Conservation (phyloP, 2,888 invertebrate species). For the Helleia helle region DNA sequence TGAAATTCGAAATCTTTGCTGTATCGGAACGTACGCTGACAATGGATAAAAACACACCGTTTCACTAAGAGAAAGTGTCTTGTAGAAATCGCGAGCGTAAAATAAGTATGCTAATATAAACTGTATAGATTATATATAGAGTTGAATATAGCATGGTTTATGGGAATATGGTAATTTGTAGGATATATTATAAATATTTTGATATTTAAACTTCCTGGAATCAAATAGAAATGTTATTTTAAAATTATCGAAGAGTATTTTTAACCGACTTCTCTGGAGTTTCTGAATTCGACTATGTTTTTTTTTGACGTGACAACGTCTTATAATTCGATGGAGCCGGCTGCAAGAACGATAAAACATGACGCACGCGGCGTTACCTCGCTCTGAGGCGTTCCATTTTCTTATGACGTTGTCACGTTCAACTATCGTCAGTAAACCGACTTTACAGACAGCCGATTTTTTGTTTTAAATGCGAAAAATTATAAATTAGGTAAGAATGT, state of each 20-base stretch:
- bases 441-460: too few species aligned
- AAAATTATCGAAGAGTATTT: background rate
- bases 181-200: constrained; percentile 2
- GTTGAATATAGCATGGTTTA: background rate
- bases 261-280: too few species aligned
- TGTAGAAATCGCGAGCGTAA: constrained; percentile 32
- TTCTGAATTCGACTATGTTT: too few species aligned
- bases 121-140: constrained; percentile 16
- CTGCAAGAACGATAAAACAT: too few species aligned
- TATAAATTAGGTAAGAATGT: too few species aligned
- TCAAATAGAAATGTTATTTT: constrained; percentile 1
- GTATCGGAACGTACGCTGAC: constrained; percentile 29
- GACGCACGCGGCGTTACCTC: too few species aligned
- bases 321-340: too few species aligned
- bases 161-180: constrained; percentile 1
- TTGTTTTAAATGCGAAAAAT: too few species aligned
- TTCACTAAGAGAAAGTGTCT: constrained; percentile 69
- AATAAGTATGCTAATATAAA: constrained; percentile 19
- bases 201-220: constrained; percentile 1
- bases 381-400: too few species aligned
- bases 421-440: too few species aligned
- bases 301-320: too few species aligned
- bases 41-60: constrained; percentile 64
- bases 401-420: too few species aligned
- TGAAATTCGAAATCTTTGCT: constrained; percentile 20